Conservation (phyloP, 2,888 invertebrate species). For the Sinopyrophorus schimmeli region DNA sequence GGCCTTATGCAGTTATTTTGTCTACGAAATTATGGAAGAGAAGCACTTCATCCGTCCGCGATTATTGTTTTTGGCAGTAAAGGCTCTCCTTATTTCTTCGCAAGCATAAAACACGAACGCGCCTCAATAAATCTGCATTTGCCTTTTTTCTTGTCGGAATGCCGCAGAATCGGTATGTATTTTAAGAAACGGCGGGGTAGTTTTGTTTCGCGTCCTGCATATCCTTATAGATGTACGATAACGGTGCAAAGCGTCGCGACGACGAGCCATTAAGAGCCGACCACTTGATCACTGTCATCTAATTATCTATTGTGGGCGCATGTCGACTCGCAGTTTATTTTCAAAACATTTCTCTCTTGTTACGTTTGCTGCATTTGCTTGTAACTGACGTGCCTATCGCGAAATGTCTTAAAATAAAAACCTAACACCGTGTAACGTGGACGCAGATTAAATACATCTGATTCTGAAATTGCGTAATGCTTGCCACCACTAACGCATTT, state of each 20-base stretch:
- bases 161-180: constrained; percentile 12
- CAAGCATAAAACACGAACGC: constrained; percentile 8
- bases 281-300: constrained; percentile 33
- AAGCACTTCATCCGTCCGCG: constrained; percentile 14
- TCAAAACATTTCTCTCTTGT: constrained; percentile 12
- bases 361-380: constrained; percentile 4
- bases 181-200: constrained; percentile 2
- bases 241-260: constrained; percentile 29
- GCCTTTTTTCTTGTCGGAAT: too few relatives aligned
- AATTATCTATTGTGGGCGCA: constrained; percentile 32
- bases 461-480: too few relatives aligned
- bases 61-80: constrained; percentile 24
- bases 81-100: constrained; percentile 10
- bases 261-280: constrained; percentile 29
- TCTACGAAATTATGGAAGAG: too few relatives aligned
- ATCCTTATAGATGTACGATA: constrained; percentile 18
- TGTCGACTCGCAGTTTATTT: constrained; percentile 23
- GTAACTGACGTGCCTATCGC: too few relatives aligned
- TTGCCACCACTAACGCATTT: too few relatives aligned
- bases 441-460: too few relatives aligned
- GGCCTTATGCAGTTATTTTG: constrained; percentile 24
- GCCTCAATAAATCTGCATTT: constrained; percentile 16
- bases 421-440: too few relatives aligned
- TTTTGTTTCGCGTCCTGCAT: background rate
- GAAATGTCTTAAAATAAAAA: too few relatives aligned